These are phyloP conservation scores for Tethea ocularis DNA, from an alignment of 2,888 invertebrate species.

Conservation along the genomic window DNA sequence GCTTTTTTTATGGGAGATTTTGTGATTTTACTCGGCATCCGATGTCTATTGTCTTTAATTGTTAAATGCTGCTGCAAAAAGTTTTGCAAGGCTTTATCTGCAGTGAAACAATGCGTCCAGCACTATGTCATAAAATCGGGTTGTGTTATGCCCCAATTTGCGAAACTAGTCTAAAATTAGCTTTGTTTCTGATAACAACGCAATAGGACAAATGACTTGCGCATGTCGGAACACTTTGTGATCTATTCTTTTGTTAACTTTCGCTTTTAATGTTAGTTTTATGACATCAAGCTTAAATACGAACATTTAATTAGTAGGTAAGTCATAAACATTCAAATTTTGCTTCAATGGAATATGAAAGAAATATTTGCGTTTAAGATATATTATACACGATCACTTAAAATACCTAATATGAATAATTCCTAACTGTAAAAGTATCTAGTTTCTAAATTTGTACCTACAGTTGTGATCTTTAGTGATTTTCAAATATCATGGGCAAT, in stretches of 20 bases:
- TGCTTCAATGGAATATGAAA: background rate
- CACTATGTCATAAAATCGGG: conserved; percentile 63
- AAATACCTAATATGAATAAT: no score
- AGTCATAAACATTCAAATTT: conserved; percentile 1
- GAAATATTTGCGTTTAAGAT: background rate
- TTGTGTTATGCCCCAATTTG: conserved; percentile 71
- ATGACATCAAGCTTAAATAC: conserved; percentile 30
- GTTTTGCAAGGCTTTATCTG: conserved; percentile 68
- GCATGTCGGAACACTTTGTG: conserved; percentile 69
- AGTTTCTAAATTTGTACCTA: no score
- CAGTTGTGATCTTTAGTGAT: no score
- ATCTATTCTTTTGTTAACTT: conserved; percentile 59
- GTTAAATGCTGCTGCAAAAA: conserved; percentile 62
- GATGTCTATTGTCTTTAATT: conserved; percentile 56
- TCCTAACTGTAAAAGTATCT: no score
- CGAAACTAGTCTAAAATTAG: conserved; percentile 57
- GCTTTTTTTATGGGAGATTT: conserved; percentile 57
- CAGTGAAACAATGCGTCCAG: conserved; percentile 49
- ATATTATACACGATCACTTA: background rate
- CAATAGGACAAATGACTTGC: conserved; percentile 70
- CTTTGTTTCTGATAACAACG: conserved; percentile 68
- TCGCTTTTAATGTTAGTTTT: conserved; percentile 59
- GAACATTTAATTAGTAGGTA: background rate
- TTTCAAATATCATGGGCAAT: no score
- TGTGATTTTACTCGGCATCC: conserved; percentile 55